Conservation (phyloP, 2,888 invertebrate genomes). For the Crocallis elinguaria region DNA sequence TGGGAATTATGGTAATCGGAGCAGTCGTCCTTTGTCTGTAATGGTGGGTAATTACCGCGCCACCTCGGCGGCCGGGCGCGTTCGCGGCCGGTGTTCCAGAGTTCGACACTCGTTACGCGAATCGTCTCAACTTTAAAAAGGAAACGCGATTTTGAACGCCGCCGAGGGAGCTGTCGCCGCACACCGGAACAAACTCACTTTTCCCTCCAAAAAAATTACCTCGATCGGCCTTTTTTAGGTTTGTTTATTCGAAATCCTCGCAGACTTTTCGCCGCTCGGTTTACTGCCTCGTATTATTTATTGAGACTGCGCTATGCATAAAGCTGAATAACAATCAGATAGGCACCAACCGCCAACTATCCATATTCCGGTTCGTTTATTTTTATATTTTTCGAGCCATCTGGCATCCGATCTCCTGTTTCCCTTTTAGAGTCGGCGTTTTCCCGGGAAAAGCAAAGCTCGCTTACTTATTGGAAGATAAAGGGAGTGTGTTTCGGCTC, state of each 20-base stretch:
- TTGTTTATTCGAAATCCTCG: slow-evolving; percentile 51
- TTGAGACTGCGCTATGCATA: slow-evolving; percentile 61
- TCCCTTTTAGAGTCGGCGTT: slow-evolving; percentile 61
- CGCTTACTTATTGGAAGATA: slow-evolving; percentile 79
- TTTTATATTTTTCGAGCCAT: slow-evolving; percentile 78
- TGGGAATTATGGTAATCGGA: slow-evolving; percentile 84
- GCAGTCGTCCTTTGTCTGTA: slow-evolving; percentile 84
- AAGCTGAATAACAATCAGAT: slow-evolving; percentile 70
- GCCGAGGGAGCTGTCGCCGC: slow-evolving; percentile 70
- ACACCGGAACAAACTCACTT: slow-evolving; percentile 62
- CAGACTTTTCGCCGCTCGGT: slow-evolving; percentile 46
- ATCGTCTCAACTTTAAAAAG: slow-evolving; percentile 83
- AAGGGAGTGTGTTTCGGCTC: slow-evolving; percentile 79
- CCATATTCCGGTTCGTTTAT: slow-evolving; percentile 72
- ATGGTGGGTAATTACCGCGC: slow-evolving; percentile 82
- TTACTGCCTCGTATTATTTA: slow-evolving; percentile 63
- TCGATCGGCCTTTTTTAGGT: slow-evolving; percentile 45
- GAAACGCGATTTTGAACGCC: slow-evolving; percentile 79
- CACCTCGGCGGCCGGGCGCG: slow-evolving; percentile 59
- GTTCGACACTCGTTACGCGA: slow-evolving; percentile 83
- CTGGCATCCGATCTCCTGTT: slow-evolving; percentile 66
- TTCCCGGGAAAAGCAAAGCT: slow-evolving; percentile 66
- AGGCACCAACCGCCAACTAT: slow-evolving; percentile 56
- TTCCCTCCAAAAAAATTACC: slow-evolving; percentile 59
- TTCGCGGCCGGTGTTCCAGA: slow-evolving; percentile 47